These are phyloP conservation scores for Dimorphilus gyrociliatus DNA, from an alignment of 2,888 invertebrate species.

Conservation along the genomic window DNA sequence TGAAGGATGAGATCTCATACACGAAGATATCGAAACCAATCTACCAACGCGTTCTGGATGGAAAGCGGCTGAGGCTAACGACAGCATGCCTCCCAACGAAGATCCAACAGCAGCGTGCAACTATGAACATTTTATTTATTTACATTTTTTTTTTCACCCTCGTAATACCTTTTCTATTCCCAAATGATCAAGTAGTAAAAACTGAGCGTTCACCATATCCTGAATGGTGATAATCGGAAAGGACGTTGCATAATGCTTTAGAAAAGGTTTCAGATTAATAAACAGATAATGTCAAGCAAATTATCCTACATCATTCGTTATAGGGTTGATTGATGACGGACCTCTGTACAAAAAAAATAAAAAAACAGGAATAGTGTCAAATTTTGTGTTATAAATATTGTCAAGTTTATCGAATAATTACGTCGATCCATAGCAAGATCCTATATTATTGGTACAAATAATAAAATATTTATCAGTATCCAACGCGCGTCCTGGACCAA, in stretches of 20 bases:
- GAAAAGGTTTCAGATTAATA: no score
- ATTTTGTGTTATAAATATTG: neutral
- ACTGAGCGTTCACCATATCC: conserved; percentile 30
- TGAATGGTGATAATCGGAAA: conserved; percentile 32
- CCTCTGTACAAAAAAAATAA: conserved; percentile 19
- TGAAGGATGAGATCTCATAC: conserved; percentile 30
- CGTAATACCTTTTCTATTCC: conserved; percentile 24
- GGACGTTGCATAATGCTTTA: conserved; percentile 28
- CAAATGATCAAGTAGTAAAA: conserved; percentile 26
- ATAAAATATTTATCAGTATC: conserved; percentile 34
- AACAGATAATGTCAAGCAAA: no score
- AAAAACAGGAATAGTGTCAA: no score
- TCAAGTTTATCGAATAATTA: conserved; percentile 10
- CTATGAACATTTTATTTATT: conserved; percentile 10
- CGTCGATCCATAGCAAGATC: conserved; percentile 33
- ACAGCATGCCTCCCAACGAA: conserved; percentile 35
- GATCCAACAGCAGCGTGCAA: conserved; percentile 32
- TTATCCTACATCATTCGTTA: conserved; percentile 28
- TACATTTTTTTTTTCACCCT: neutral
- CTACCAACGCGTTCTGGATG: conserved; percentile 27
- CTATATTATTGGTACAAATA: conserved; percentile 33
- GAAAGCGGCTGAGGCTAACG: conserved; percentile 19
- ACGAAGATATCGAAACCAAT: conserved; percentile 33
- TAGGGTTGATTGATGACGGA: conserved; percentile 28
- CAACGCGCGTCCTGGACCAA: conserved; percentile 33